phyloP scores from a whole-genome alignment of 1,140 invertebrate genomes.

The Vanessa tameamea region DNA sequence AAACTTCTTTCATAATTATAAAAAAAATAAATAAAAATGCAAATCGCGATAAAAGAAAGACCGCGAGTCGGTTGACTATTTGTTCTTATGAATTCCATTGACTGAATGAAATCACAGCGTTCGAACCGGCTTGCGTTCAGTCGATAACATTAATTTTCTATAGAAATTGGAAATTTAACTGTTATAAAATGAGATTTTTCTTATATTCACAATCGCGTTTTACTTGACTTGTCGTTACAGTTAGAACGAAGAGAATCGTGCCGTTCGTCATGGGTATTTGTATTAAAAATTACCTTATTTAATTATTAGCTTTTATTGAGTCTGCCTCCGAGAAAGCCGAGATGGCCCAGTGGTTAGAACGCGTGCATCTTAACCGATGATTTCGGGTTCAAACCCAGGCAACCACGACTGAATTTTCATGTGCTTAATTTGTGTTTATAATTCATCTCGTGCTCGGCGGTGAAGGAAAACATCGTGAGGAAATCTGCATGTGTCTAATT shows the following conservation, averaged over 20 bases:
- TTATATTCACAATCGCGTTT: conserved; percentile 4
- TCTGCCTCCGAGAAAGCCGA: no score
- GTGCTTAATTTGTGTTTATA: no score
- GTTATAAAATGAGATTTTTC: conserved; percentile 24
- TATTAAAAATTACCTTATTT: no score
- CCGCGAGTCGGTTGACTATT: conserved; percentile 15
- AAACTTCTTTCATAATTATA: background rate
- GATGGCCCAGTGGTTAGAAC: no score
- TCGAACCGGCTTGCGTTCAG: conserved; percentile 4
- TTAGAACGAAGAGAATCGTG: background rate
- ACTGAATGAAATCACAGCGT: conserved; percentile 30
- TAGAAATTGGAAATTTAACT: conserved; percentile 19
- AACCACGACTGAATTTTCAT: no score
- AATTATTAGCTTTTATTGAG: no score
- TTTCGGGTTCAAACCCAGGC: no score
- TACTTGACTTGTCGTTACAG: background rate
- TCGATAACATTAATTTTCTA: conserved; percentile 15
- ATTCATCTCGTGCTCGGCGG: no score
- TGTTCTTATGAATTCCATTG: conserved; percentile 31
- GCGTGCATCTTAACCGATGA: no score
- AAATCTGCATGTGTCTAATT: no score
- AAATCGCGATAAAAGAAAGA: conserved; percentile 7
- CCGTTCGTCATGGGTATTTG: no score
- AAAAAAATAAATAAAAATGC: conserved; percentile 13
- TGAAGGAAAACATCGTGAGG: no score